Evolutionary conservation across 2,888 invertebrate genomes (phyloP), one percentile per base, ranked within the genome.

Genomic region (Cosmia pyralina): DNA sequence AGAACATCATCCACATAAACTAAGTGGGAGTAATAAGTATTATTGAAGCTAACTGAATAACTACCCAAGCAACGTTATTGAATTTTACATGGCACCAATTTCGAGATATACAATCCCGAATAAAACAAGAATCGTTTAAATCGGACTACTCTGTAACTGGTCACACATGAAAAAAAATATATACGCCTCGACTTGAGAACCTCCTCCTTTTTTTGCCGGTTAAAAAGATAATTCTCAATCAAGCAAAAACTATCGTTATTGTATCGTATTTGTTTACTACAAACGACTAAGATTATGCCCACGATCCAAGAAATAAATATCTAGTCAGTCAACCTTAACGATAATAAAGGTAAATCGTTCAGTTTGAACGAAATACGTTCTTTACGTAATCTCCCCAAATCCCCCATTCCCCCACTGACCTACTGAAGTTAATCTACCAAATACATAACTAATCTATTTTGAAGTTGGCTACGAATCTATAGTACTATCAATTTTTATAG

Each of bases 401-500:
- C 69, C 72, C 19, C 41, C 22, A 63, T 70, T 79, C 55, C 70
- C 69, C 76, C 55, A 84, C 67, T 82, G 82, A 79, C 84, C 82
- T 58, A 79, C 82, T 79, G 38, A 53, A 50, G n/a, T 77, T n/a
- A 83, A 83, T 73, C 80, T 71, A 60, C 68, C 41, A 38, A 72
- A 69, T 41, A 69, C 65, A 53, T 38, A 76, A 72, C 79, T 67
- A 68, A 82, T 82, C 79, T 79, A 83, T 82, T 82, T 79, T n/a
- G 15, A 77, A 69, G 55, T 67, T 46, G 53, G 66, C 53, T 48
- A 74, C 60, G 66, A 66, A 73, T 72, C 73, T 77, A 74, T 69
- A 76, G 66, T 63, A 71, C 58, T 63, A 78, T 77, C 75, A 82
- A 82, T 84, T 78, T 83, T 80, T 81, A 84, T 74, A 63, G 62